Percentiles rank a stretch among this genome's conserved stretches.
Evolutionary conservation across 1,140 invertebrate genomes (phyloP).

Genomic region (Arion vulgaris): DNA sequence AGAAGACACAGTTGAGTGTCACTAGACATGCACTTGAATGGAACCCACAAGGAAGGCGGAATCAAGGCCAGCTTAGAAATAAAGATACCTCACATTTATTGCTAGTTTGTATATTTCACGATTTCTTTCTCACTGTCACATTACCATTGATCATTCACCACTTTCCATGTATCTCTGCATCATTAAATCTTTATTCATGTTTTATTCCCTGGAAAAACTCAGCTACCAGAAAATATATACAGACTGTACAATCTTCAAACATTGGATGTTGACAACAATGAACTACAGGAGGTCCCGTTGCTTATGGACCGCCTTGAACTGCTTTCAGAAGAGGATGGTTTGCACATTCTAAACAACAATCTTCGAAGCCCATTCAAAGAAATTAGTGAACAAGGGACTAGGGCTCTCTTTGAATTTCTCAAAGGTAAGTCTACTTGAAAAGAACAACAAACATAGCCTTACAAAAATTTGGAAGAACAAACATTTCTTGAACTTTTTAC

Average conservation of each 20-base stretch:
- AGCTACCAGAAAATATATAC: slow-evolving; percentile 60
- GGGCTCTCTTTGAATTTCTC: slow-evolving; percentile 56
- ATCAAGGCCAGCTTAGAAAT: no score
- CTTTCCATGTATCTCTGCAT: no score
- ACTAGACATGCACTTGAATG: no score
- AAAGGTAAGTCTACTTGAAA: slow-evolving; percentile 47
- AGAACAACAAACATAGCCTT: no score
- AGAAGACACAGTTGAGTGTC: no score
- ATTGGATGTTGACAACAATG: slow-evolving; percentile 63
- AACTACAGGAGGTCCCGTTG: slow-evolving; percentile 62
- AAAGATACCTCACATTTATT: no score
- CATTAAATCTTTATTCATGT: neutral
- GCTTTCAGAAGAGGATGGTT: slow-evolving; percentile 51
- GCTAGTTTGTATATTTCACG: no score
- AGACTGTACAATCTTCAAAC: slow-evolving; percentile 54
- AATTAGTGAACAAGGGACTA: slow-evolving; percentile 63
- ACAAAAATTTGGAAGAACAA: no score
- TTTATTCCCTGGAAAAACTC: neutral
- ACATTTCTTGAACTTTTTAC: no score
- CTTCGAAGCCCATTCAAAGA: slow-evolving; percentile 64
- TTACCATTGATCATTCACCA: no score
- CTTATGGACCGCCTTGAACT: slow-evolving; percentile 61
- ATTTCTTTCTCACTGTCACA: no score
- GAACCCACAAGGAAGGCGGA: no score
- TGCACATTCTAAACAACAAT: slow-evolving; percentile 61